Conservation (phyloP, 2,113 vertebrate species). For the Balaenoptera acutorostrata region DNA sequence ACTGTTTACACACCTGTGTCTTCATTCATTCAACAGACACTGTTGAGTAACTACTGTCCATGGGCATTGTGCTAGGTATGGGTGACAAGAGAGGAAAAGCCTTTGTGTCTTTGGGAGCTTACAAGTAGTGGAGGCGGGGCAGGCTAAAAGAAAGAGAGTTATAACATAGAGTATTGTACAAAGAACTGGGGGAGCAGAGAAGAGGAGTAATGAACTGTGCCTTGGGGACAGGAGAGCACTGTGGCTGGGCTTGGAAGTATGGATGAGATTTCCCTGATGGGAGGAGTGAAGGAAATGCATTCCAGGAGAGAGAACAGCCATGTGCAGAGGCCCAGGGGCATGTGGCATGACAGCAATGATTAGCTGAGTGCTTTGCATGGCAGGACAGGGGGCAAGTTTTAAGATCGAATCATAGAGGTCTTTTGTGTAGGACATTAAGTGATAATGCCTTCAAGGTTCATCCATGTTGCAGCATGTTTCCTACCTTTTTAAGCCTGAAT, state of each 20-base stretch:
- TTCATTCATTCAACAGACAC: not conserved
- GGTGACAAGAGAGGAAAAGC: not conserved
- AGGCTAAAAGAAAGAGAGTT: not conserved
- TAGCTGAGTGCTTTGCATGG: not conserved
- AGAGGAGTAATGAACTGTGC: not conserved
- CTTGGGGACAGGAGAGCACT: not conserved
- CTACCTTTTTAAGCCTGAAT: not conserved
- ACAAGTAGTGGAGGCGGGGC: not conserved
- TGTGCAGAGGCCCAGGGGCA: not conserved
- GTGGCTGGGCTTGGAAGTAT: not conserved
- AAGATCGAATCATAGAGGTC: not conserved
- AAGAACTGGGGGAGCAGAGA: not conserved
- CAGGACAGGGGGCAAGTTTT: not conserved
- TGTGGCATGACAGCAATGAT: not conserved
- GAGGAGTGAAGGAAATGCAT: not conserved
- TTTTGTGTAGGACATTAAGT: not conserved
- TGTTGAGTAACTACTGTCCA: no score
- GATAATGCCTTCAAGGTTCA: not conserved
- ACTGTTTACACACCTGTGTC: not conserved
- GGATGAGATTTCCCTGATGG: not conserved
- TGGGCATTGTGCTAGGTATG: no score
- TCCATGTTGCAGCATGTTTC: not conserved
- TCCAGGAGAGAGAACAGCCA: not conserved
- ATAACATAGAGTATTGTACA: rapidly evolving
- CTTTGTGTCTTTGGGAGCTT: not conserved